Percentiles rank a stretch among this genome's conserved stretches.
These are phyloP conservation scores for Falco biarmicus DNA, from an alignment of 2,797 vertebrate species.

Conservation along the genomic window DNA sequence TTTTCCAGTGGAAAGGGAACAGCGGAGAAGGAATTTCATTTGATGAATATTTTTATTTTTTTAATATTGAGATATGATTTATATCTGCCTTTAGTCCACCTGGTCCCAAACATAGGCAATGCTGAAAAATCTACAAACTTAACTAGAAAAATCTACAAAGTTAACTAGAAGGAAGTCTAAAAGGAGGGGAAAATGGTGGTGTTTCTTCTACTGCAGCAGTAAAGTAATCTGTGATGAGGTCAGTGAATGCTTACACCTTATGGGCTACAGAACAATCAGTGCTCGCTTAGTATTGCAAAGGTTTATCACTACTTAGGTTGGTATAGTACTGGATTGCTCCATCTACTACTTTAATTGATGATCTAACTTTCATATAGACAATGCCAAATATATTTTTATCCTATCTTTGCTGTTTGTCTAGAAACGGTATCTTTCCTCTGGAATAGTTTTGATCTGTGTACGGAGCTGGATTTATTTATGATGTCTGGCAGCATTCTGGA, in stretches of 20 bases:
- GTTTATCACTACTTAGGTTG: neutral
- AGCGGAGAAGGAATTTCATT: neutral
- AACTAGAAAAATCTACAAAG: neutral
- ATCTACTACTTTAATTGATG: neutral
- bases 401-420: neutral
- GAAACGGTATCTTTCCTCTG: neutral
- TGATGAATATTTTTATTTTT: neutral
- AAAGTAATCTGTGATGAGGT: neutral
- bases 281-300: neutral
- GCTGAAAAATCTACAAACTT: neutral
- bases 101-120: neutral
- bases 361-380: neutral
- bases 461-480: neutral
- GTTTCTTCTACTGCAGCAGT: neutral
- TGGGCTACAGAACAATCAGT: neutral
- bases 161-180: neutral
- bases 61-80: neutral
- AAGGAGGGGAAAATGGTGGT: fast-evolving
- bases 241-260: neutral
- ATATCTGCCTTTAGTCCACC: neutral
- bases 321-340: neutral
- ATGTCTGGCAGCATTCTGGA: neutral
- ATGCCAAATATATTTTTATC: neutral
- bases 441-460: neutral
- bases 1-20: neutral